phyloP scores from a whole-genome alignment of 2,113 vertebrate species.

The Trogon melanurus region DNA sequence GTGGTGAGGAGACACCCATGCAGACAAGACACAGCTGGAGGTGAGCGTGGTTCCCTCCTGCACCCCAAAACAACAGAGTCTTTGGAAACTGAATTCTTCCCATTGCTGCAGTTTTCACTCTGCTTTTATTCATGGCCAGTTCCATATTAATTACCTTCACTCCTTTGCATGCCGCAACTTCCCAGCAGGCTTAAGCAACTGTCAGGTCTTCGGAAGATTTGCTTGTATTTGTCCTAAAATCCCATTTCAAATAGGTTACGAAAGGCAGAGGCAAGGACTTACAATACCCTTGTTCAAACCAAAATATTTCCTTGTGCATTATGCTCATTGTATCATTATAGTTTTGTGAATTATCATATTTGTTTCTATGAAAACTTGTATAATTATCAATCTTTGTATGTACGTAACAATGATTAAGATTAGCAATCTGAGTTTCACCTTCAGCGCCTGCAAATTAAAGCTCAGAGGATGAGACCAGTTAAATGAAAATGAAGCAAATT shows the following conservation, averaged over 20 bases:
- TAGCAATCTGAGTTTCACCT: constrained; percentile 28
- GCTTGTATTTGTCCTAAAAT: neutral
- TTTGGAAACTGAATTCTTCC: neutral
- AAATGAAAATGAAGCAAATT: constrained; percentile 25
- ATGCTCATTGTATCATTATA: neutral
- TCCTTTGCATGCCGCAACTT: neutral
- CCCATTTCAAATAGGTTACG: neutral
- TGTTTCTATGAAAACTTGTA: neutral
- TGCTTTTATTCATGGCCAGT: neutral
- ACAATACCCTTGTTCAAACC: neutral
- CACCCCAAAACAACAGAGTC: neutral
- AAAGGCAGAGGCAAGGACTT: neutral
- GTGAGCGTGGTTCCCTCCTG: neutral
- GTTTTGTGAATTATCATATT: neutral
- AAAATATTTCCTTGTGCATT: neutral
- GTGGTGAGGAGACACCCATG: fast-evolving
- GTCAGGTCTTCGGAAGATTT: neutral
- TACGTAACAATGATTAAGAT: neutral
- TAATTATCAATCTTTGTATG: neutral
- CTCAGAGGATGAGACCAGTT: neutral
- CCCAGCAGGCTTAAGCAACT: neutral
- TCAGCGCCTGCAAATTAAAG: neutral
- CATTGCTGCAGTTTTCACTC: neutral
- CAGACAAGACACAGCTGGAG: neutral
- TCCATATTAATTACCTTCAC: neutral